Evolutionary conservation across 2,888 invertebrate genomes (phyloP), one percentile per base, ranked within the genome.

Genomic region (Lymantria dispar): DNA sequence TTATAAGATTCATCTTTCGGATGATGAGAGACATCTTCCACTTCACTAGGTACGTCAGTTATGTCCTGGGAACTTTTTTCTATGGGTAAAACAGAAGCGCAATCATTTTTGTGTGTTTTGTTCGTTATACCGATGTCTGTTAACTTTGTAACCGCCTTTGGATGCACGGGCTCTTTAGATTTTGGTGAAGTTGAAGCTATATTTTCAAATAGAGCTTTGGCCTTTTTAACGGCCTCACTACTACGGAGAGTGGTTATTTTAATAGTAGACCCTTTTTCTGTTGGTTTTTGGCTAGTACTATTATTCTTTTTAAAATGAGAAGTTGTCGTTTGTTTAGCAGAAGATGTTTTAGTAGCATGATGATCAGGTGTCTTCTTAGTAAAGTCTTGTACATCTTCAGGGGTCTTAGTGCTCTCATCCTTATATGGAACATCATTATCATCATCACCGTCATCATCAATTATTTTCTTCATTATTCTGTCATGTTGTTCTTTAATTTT

Each of bases 131-230:
- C 88, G 40, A 92, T 92, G 52, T 93, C 92, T 8, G 88, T 88
- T 22, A 92, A 67, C 59, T 92, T 92, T 0, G 87, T 79, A 0
- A 85, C 78, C n/a, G 75, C 67, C 53, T 83, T 85, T 13, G 58
- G 47, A 3, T 72, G 59, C 30, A 58, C 57, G 3, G 64, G 63
- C 39, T 82, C 80, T 61, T 82, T 80, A 9, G 72, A 67, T 63
- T 84, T 80, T 58, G 78, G 72, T 33, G 83, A 78, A 14, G 83
- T 81, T 12, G 89, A 85, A 31, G 93, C 92, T 57, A 94, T 93
- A 56, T 93, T 94, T 83, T 95, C 95, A 79, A 95, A 95, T 37
- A 95, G 75, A 39, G 93, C 94, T 78, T 95, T 95, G 0, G 95
- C 95, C 78, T 94, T 94, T 45, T 93, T 93, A 0, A 95, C 94